Base-by-base conservation (phyloP, 2,797 vertebrate species). In the Xerus rutilus region DNA sequence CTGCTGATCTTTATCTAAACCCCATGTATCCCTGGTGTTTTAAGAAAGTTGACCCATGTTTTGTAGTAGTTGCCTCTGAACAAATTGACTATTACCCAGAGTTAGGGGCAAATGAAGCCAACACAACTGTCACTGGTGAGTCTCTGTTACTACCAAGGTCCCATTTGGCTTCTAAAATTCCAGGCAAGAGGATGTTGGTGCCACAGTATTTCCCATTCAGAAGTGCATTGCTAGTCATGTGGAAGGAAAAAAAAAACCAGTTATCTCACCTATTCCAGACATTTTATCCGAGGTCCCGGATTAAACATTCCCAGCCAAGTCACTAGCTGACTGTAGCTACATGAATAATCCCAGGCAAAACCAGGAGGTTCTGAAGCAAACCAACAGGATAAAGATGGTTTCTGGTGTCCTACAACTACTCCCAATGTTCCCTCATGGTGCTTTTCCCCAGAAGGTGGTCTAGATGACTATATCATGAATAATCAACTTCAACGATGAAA, bases 311-410 rank as follows among this genome's bases (percentile, higher is more conserved):
- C 30, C 20, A 43, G 3, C 17, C 81, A 47, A 49, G 5, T 54
- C 39, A n/a, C 45, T n/a, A n/a, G 15, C 7, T 65, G 70, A 69
- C 23, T 79, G 14, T 7, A 57, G n/a, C 74, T 21, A 4, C 28
- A 20, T 21, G 14, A 43, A 47, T 49, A 82, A 72, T 52, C 5
- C 79, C 95, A 97, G 65, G 94, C 93, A 4, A 91, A 97, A 78
- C 89, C 92, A 0, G 93, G 88, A 0, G 84, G 65, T 0, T 96
- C 97, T 69, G 74, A 1, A 35, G 83, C 96, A 81, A 43, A 3
- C 18, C 97, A 97, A 0, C 94, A 97, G 95, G 97, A 91, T 0
- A 57, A 83, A 2, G 95, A 96, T 83, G 96, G 93, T 91, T 21
- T 49, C 8, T 98, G 95, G 95, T 97, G 96, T 7, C 5, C 96